Percentiles rank a stretch among this genome's conserved stretches.
Evolutionary conservation across 1,140 invertebrate genomes (phyloP).

Genomic region (Achatina immaculata): DNA sequence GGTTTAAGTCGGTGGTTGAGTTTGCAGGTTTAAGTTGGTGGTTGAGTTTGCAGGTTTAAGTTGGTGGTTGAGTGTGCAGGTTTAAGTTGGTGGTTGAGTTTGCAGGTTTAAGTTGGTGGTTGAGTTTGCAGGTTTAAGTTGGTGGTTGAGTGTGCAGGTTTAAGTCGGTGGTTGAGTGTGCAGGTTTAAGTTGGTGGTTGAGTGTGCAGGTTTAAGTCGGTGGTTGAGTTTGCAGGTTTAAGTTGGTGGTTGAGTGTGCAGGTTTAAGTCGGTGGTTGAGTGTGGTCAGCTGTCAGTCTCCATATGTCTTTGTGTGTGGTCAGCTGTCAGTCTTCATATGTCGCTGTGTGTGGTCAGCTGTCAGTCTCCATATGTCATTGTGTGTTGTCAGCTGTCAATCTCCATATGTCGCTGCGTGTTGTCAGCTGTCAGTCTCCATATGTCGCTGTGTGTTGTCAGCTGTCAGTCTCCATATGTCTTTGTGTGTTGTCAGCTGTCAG

Average conservation of each 20-base stretch:
- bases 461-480: too few species aligned
- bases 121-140: not conserved
- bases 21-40: not conserved
- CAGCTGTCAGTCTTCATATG: too few species aligned
- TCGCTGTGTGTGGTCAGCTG: too few species aligned
- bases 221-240: not conserved
- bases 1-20: not conserved
- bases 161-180: not conserved
- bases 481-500: too few species aligned
- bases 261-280: not conserved
- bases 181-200: not conserved
- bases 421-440: too few species aligned
- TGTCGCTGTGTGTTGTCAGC: too few species aligned
- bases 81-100: not conserved
- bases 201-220: not conserved
- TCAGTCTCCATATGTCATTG: too few species aligned
- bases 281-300: too few species aligned
- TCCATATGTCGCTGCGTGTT: too few species aligned
- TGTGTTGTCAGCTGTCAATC: too few species aligned
- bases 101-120: not conserved
- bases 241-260: not conserved
- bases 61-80: not conserved
- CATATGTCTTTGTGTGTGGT: too few species aligned
- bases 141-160: not conserved
- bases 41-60: not conserved